These are phyloP conservation scores for Laticauda colubrina DNA, from an alignment of 2,113 vertebrate genomes.

Conservation along the genomic window DNA sequence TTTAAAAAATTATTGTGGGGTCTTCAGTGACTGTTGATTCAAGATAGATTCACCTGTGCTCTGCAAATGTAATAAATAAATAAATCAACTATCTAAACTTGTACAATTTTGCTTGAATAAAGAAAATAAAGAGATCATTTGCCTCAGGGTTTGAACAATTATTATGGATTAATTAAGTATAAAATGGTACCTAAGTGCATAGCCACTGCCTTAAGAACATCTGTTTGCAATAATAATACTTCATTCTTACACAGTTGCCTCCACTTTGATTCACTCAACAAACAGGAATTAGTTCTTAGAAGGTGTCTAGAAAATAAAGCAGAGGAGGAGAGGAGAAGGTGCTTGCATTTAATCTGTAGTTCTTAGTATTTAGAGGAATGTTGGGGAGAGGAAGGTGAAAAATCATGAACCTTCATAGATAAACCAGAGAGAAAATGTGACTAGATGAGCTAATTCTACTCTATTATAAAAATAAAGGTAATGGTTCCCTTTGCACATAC, in stretches of 20 bases:
- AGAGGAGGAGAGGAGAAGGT: conserved; percentile 14
- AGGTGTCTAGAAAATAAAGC: conserved; percentile 5
- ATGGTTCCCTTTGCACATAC: too few species aligned
- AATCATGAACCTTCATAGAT: neutral
- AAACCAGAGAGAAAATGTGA: neutral
- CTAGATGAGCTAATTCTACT: neutral
- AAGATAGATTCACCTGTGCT: neutral
- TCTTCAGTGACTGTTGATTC: neutral
- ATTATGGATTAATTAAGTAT: conserved; percentile 66
- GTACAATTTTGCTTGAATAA: conserved; percentile 51
- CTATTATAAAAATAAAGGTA: neutral
- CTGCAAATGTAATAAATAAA: neutral
- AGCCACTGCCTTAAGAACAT: conserved; percentile 66
- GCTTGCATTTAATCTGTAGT: neutral
- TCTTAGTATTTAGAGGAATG: neutral
- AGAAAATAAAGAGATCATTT: conserved; percentile 59
- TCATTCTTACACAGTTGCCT: conserved; percentile 63
- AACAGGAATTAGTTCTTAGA: conserved; percentile 66
- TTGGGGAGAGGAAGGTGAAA: neutral
- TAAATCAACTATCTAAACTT: neutral
- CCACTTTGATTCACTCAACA: conserved; percentile 50
- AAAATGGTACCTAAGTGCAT: conserved; percentile 70
- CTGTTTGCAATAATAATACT: conserved; percentile 62
- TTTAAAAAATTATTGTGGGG: neutral
- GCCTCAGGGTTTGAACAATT: conserved; percentile 63